Percentiles rank a stretch among this genome's conserved stretches.
phyloP scores from a whole-genome alignment of 2,113 vertebrate species.

The Rhegmatorhina hoffmannsi region DNA sequence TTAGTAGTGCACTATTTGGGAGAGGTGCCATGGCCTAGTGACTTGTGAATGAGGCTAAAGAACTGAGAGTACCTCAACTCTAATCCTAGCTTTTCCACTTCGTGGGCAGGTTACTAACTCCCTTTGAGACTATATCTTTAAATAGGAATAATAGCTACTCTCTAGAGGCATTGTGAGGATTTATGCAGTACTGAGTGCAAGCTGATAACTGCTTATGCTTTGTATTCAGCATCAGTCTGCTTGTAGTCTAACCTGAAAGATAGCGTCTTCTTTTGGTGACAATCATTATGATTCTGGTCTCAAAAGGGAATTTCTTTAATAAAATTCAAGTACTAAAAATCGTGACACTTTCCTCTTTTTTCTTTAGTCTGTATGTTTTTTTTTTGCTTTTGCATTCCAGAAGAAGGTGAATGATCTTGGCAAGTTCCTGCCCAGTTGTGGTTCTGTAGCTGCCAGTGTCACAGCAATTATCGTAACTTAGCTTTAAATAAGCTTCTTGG shows the following conservation, averaged over 20 bases:
- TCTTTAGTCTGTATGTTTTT: neutral
- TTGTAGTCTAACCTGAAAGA: neutral
- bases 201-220: neutral
- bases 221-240: neutral
- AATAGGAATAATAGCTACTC: conserved; percentile 9
- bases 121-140: neutral
- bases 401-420: neutral
- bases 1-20: neutral
- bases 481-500: conserved; percentile 59
- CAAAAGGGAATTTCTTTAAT: neutral
- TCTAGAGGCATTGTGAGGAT: neutral
- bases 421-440: neutral
- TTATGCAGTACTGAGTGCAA: neutral
- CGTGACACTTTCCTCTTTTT: accelerated
- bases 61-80: neutral
- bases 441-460: neutral
- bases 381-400: neutral
- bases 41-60: neutral
- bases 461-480: neutral
- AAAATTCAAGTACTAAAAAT: neutral
- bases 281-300: neutral
- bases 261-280: neutral
- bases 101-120: conserved; percentile 50
- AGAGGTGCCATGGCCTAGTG: neutral
- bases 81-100: conserved; percentile 61